Conservation (phyloP, 2,888 invertebrate species). For the Pandemis cinnamomeana region DNA sequence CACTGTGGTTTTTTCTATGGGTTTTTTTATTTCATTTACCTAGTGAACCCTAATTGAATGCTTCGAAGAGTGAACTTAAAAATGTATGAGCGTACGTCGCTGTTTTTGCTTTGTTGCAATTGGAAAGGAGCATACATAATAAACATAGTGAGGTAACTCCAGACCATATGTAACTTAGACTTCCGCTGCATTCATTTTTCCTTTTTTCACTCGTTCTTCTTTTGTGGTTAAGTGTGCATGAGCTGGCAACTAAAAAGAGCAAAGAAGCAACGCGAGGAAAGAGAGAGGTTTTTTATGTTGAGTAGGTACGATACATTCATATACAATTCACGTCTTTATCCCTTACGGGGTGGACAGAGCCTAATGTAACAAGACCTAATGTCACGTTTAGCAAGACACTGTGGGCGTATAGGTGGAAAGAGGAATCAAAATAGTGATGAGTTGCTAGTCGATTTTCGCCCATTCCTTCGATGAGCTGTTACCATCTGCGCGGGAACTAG, state of each 20-base stretch:
- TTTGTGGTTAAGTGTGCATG: neutral
- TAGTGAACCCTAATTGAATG: constrained; percentile 30
- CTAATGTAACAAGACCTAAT: no score
- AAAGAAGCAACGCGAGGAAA: no score
- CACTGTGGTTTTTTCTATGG: constrained; percentile 22
- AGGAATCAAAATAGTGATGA: no score
- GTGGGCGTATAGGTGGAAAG: no score
- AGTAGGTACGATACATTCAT: no score
- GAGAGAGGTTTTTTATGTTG: no score
- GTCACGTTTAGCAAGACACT: no score
- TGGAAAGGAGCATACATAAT: constrained; percentile 15
- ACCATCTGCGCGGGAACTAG: no score
- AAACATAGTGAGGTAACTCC: neutral
- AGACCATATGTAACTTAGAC: neutral
- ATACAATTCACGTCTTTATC: no score
- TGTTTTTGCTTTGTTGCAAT: constrained; percentile 9
- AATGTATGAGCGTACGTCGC: constrained; percentile 12
- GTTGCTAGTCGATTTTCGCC: no score
- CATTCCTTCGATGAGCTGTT: no score
- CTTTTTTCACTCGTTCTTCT: neutral
- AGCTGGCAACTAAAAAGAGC: neutral
- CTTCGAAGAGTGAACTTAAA: constrained; percentile 28
- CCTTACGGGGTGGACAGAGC: no score
- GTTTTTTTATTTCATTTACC: constrained; percentile 33
- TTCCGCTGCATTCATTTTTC: neutral